A percentile compares a stretch with the other conserved stretches of the same genome.
Conservation (phyloP, 2,113 vertebrate species). For the Tricholaema leucomelas region DNA sequence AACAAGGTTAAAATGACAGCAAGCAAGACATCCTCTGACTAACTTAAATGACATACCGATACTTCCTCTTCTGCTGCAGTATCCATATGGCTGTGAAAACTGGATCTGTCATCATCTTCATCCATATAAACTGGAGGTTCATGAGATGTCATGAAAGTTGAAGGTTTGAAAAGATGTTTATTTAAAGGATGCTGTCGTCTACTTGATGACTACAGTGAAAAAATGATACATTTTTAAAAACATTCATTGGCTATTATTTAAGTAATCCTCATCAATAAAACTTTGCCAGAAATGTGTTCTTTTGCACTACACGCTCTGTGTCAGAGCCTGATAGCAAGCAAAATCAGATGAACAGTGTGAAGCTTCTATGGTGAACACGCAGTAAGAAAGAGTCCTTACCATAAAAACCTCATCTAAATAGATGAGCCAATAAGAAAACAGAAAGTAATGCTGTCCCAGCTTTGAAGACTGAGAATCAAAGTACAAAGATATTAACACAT, state of each 20-base stretch:
- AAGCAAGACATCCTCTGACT: neutral
- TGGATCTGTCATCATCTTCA: constrained; percentile 92
- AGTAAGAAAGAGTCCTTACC: neutral
- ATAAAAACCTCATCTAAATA: neutral
- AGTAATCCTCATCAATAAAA: neutral
- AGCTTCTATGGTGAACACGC: neutral
- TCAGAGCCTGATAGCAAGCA: neutral
- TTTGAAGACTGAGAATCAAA: neutral
- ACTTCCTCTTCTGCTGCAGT: constrained; percentile 87
- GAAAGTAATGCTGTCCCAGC: neutral
- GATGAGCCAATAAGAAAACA: neutral
- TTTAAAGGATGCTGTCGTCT: constrained; percentile 97
- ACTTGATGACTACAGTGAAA: constrained; percentile 85
- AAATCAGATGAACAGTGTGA: neutral
- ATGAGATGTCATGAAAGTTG: constrained; percentile 97
- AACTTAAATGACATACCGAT: constrained; percentile 69
- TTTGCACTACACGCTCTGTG: neutral
- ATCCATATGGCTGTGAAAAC: constrained; percentile 85
- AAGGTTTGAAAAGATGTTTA: constrained; percentile 97
- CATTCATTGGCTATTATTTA: neutral
- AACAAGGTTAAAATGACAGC: neutral
- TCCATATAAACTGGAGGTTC: constrained; percentile 99
- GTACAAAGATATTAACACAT: neutral
- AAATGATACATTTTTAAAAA: constrained; percentile 42
- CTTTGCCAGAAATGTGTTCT: neutral